Conservation (phyloP, 2,113 vertebrate genomes). For the Tychaedon coryphoeus region DNA sequence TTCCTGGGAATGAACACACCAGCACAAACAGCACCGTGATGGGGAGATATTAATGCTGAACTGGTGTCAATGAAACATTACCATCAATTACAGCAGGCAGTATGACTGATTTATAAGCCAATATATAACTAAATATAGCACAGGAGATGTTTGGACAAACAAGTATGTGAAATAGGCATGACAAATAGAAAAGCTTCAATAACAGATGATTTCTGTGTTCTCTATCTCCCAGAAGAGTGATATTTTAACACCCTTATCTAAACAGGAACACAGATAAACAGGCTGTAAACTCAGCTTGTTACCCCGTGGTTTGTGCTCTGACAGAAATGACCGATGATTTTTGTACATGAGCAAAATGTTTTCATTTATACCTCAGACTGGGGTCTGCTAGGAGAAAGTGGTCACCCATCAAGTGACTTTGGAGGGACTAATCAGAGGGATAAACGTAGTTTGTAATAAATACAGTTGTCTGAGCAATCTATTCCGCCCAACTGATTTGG, state of each 20-base stretch:
- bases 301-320: background rate
- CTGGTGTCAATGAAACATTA: background rate
- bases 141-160: slow-evolving; percentile 15
- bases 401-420: background rate
- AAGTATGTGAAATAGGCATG: background rate
- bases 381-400: background rate
- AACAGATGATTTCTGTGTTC: slow-evolving; percentile 10
- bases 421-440: background rate
- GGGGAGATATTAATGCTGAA: background rate
- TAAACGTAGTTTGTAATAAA: background rate
- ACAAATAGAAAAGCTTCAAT: slow-evolving; percentile 28
- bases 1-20: background rate
- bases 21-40: background rate
- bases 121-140: slow-evolving; percentile 45
- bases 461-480: background rate
- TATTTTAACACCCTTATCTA: slow-evolving; percentile 11
- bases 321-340: background rate
- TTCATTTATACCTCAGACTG: background rate
- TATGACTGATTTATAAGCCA: slow-evolving; percentile 51
- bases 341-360: background rate
- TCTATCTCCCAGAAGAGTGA: background rate
- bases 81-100: slow-evolving; percentile 14
- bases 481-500: fast-evolving
- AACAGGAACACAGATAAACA: slow-evolving; percentile 4
- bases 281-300: background rate